These are phyloP conservation scores for Gallinago nigripennis DNA, from an alignment of 2,797 vertebrate genomes.

Conservation along the genomic window DNA sequence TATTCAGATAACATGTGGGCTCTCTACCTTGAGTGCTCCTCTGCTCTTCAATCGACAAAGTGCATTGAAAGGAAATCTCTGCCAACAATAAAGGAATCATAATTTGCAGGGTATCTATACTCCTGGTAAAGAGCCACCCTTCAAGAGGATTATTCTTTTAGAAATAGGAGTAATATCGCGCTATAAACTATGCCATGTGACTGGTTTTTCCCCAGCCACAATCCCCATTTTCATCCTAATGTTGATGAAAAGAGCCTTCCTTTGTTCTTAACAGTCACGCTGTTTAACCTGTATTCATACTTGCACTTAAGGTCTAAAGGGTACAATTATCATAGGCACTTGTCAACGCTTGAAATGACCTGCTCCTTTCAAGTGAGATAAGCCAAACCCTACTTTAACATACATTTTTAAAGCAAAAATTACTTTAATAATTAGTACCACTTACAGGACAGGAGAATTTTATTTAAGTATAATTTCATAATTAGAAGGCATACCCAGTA, in stretches of 20 bases:
- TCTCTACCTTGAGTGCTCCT: not conserved
- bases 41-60: not conserved
- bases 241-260: not conserved
- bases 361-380: not conserved
- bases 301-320: not conserved
- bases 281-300: not conserved
- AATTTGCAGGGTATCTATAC: not conserved
- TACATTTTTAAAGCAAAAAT: not conserved
- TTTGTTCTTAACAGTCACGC: not conserved
- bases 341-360: not conserved
- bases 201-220: not conserved
- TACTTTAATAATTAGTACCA: not conserved
- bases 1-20: not conserved
- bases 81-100: not conserved
- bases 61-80: not conserved
- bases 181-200: not conserved
- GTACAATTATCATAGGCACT: not conserved
- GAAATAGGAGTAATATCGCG: not conserved
- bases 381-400: not conserved
- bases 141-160: not conserved
- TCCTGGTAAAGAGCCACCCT: not conserved
- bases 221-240: not conserved
- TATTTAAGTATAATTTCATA: not conserved
- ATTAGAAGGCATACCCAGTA: fast-evolving
- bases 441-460: not conserved